Evolutionary conservation across 2,797 vertebrate species (phyloP).

Genomic region (Acestrorhynchus altus): DNA sequence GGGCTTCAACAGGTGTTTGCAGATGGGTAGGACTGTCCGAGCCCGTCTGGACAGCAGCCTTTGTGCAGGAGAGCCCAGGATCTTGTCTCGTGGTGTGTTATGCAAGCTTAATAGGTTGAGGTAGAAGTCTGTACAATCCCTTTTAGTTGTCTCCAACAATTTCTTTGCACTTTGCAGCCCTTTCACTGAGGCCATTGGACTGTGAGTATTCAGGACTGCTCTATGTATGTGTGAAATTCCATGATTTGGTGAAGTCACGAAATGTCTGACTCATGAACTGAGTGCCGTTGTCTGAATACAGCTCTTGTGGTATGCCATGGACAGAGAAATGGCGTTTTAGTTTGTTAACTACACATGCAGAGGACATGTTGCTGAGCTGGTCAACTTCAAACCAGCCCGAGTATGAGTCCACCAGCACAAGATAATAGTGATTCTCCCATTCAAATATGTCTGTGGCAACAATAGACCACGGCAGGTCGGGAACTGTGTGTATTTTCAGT

Average conservation of each 20-base stretch:
- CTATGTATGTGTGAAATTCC: conserved; percentile 12
- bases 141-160: conserved; percentile 23
- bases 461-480: conserved; percentile 35
- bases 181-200: conserved; percentile 32
- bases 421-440: conserved; percentile 30
- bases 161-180: conserved; percentile 5
- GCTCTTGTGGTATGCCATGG: conserved; percentile 9
- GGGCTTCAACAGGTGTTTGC: conserved; percentile 9
- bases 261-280: conserved; percentile 17
- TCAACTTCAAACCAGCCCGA: conserved; percentile 41
- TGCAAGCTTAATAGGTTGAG: conserved; percentile 6
- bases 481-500: conserved; percentile 36
- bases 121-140: conserved; percentile 32
- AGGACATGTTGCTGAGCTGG: not conserved
- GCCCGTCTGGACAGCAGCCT: conserved; percentile 29
- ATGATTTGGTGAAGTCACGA: not conserved
- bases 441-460: conserved; percentile 40
- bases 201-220: conserved; percentile 34
- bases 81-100: conserved; percentile 1
- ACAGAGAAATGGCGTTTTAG: conserved; percentile 38
- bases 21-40: conserved; percentile 3
- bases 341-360: not conserved
- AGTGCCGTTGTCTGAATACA: conserved; percentile 22
- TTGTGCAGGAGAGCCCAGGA: conserved; percentile 31
- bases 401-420: conserved; percentile 34